Base-by-base conservation (phyloP, 2,113 vertebrate species). In the Brachyhypopomus occidentalis region DNA sequence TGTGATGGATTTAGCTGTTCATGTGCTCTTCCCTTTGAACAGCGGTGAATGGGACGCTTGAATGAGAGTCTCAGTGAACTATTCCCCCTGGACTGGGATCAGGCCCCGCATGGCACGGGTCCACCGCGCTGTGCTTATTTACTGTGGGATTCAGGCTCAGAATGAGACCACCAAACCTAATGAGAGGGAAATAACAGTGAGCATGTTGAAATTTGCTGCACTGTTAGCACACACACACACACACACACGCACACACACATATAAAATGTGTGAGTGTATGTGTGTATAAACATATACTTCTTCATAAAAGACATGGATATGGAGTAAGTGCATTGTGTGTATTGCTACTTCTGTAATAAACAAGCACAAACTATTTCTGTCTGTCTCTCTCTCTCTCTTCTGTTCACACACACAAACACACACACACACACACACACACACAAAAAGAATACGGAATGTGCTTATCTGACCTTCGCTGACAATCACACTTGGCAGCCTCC, bases 401-500 rank as follows among this genome's bases (percentile, higher is more conserved):
- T 3, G 2, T n/a, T 41, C 27, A 22, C 58, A 63, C 71, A 74
- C 38, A 62, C 11, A 7, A 55, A 30, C 67, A 60, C 55, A 45
- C 67, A 77, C 67, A 72, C 55, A 75, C 23, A 63, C 56, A 6
- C 69, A 72, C 64, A 71, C 48, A 63, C 19, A 25, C 12, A 22
- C 17, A 67, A 52, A 77, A 7, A 20, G 16, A n/a, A 56, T 22
- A 78, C 41, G 36, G 62, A 72, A 66, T 36, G 75, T 66, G 72
- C 78, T 64, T 41, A 71, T 79, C 81, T 86, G 87, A 91, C 90
- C 91, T 92, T 91, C 89, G 59, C 30, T 90, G 90, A 91, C 90
- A 91, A 92, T 92, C 88, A 89, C 67, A 75, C 60, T 69, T 36
- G 85, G 81, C 83, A 83, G 81, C 81, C 80, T 48, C 34, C 34